Evolutionary conservation across 2,113 vertebrate genomes (phyloP), one percentile per base, ranked within the genome.

Genomic region (Gambusia holbrooki): DNA sequence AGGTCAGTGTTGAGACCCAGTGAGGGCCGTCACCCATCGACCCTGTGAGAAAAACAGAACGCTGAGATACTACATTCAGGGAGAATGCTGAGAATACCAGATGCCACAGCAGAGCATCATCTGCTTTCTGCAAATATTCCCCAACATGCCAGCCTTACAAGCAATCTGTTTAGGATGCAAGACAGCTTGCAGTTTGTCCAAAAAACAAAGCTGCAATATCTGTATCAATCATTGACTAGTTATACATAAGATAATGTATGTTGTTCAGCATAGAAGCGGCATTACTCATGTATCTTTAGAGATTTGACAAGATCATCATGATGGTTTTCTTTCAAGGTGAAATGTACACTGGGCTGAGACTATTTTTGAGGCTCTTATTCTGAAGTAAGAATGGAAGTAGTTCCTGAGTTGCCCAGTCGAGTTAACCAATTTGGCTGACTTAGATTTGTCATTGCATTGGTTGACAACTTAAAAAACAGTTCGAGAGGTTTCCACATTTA

Each of bases 1-100:
- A 73, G 89, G 84, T 93, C 87, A 94, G 65, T 81, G 83, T 88
- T 92, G 84, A 88, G 84, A 88, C 84, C 88, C 83, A 73, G 45
- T 6, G 65, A 87, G 85, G 76, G 82, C 45, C 7, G 27, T 83
- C 87, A 93, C 92, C 90, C 68, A 42, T 66, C 69, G 80, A 84
- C 77, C 84, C 83, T 83, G 88, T 79, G 48, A 81, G 75, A 88
- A 91, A 88, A 85, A 84, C 87, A 92, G 69, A 77, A 72, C 42
- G 75, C 75, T 69, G 76, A 85, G 83, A 84, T 84, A 73, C 70
- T 76, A 58, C 81, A 87, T 85, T 89, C 68, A 75, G 76, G 45
- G 30, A 69, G 73, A 85, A 85, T 78, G 80, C 67, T 70, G 79
- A 70, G 84, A 87, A 75, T 82, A 48, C 62, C n/a, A 79, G 68